Conservation (phyloP, 2,113 vertebrate genomes). For the Panurus biarmicus region DNA sequence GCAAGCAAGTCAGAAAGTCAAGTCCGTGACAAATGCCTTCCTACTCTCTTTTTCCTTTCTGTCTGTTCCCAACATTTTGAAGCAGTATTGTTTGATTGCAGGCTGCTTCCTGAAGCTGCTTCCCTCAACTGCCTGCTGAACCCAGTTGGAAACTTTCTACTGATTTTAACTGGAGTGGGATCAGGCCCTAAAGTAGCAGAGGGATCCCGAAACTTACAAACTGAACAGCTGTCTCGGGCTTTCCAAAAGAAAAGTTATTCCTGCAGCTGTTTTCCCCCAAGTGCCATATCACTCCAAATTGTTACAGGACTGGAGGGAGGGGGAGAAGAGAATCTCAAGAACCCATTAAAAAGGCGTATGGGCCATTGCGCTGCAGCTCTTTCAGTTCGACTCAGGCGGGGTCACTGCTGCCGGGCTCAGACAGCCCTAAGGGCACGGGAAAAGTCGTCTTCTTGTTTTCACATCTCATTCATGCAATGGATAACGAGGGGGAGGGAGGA, state of each 20-base stretch:
- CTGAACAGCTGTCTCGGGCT: neutral
- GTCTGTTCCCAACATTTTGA: neutral
- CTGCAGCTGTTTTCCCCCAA: conserved; percentile 34
- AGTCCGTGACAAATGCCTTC: conserved; percentile 1
- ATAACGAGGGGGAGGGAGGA: conserved; percentile 30
- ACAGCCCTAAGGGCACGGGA: conserved; percentile 59
- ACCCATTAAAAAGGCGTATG: conserved; percentile 30
- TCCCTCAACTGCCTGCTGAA: neutral
- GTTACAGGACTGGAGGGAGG: conserved; percentile 18
- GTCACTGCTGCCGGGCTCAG: conserved; percentile 51
- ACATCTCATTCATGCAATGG: conserved; percentile 47
- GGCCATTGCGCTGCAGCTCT: conserved; percentile 44
- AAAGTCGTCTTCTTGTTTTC: conserved; percentile 59
- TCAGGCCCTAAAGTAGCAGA: conserved; percentile 4
- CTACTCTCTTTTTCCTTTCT: neutral
- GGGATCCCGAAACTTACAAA: neutral
- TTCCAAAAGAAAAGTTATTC: neutral
- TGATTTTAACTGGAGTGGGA: neutral
- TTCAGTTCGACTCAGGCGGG: conserved; percentile 34
- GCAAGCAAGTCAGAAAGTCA: neutral
- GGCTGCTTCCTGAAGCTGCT: conserved; percentile 21
- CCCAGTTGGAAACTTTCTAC: neutral
- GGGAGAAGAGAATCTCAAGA: conserved; percentile 61
- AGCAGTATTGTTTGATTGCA: neutral
- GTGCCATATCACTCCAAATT: conserved; percentile 24